Conservation (phyloP, 2,888 invertebrate genomes). For the Cryptocheilus praepositus region DNA sequence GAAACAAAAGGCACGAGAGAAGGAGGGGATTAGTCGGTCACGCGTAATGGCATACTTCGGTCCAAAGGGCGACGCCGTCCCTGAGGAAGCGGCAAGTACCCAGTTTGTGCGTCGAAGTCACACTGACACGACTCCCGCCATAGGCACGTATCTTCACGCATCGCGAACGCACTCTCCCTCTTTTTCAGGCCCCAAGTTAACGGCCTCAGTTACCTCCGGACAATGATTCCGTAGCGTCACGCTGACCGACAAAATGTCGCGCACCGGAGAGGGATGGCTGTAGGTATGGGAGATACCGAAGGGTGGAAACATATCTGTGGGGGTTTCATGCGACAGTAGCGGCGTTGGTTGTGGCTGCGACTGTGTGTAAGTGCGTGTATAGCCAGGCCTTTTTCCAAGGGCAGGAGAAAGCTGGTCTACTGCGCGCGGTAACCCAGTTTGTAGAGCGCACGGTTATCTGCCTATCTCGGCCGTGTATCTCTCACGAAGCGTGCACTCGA, state of each 20-base stretch:
- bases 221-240: constrained; percentile 47
- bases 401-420: constrained; percentile 53
- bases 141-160: not conserved
- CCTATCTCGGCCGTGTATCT: constrained; percentile 20
- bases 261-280: constrained; percentile 24
- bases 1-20: constrained; percentile 16
- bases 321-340: constrained; percentile 24
- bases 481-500: constrained; percentile 33
- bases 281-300: constrained; percentile 1
- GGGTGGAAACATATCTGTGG: constrained; percentile 18
- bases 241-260: constrained; percentile 38
- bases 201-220: constrained; percentile 6
- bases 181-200: not conserved
- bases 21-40: constrained; percentile 25
- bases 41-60: not conserved
- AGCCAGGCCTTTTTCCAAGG: constrained; percentile 48
- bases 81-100: constrained; percentile 28
- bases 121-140: not conserved
- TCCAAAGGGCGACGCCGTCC: constrained; percentile 7
- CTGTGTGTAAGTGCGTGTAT: constrained; percentile 14
- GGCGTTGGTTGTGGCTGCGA: not conserved
- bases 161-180: constrained; percentile 1
- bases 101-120: constrained; percentile 19
- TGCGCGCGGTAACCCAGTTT: constrained; percentile 57
- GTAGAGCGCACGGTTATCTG: constrained; percentile 23